Base-by-base conservation (phyloP, 2,888 invertebrate species). In the Anthrax anthrax region DNA sequence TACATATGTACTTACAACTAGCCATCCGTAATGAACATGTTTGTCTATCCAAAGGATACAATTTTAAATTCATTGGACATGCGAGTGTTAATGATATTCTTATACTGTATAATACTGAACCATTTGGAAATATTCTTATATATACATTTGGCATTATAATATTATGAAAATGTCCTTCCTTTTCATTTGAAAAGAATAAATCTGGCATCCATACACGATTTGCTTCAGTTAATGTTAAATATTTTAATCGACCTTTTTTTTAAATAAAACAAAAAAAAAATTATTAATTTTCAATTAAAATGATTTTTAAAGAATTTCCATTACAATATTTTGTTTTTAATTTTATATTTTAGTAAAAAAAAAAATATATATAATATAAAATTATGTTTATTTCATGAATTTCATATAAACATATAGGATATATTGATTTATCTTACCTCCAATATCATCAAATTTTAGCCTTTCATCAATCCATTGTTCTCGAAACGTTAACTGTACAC, bases 151-250 rank as follows among this genome's bases (percentile, higher is more conserved):
- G 92, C 89, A 92, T 91, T 68, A 94, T 92, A 70, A 95, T 94
- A 69, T 92, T 88, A 74, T 95, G 94, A 67, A 95, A 88, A 67
- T 94, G 94, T 46, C 95, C 96, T 64, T 91, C 90, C 69, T 96
- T 96, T 72, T 96, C 96, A 64, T 96, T 96, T 47, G 92, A 87
- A 73, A 95, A 95, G 77, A 95, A 96, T 57, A 95, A 74, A 74
- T 97, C 96, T 34, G 96, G 96, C 85, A 95, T 94, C 96, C 96
- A 97, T 48, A 96, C 90, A 57, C 90, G 80, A 71, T 87, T 88
- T 46, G 92, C 88, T 70, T 95, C 94, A 46, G 94, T 90, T 62
- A 94, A 74, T 47, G 92, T 91, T 54, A 92, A 75, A 73, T 92
- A 92, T 70, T 88, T 89, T 50, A 91, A 77, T 58, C 84, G 82